phyloP scores from a whole-genome alignment of 2,113 vertebrate species.

The Pionites leucogaster region DNA sequence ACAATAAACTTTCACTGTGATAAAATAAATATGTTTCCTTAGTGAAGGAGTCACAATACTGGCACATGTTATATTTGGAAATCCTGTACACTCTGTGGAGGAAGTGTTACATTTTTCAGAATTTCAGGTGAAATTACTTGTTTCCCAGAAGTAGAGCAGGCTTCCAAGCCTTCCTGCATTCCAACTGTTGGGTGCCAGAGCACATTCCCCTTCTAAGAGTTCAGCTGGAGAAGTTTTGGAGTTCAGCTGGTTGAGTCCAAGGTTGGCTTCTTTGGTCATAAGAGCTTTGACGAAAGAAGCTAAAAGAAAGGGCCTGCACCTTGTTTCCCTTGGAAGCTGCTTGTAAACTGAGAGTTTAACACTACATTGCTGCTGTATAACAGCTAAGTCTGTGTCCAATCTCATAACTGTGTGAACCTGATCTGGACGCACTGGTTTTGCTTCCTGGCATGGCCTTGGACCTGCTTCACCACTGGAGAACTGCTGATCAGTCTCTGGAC shows the following conservation, averaged over 20 bases:
- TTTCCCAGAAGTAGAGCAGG: not conserved
- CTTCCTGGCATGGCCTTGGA: not conserved
- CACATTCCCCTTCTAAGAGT: accelerated
- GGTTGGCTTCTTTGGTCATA: not conserved
- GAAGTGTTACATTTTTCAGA: not conserved
- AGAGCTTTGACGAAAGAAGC: not conserved
- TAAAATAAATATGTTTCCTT: not conserved
- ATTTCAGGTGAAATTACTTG: not conserved
- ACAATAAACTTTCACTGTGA: not conserved
- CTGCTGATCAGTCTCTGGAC: not conserved
- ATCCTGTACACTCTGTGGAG: not conserved
- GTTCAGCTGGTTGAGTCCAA: not conserved
- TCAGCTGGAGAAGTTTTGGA: not conserved
- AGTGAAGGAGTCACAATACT: not conserved
- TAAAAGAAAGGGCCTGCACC: not conserved
- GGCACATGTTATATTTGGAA: not conserved
- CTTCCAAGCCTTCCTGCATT: not conserved
- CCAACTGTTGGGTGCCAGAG: not conserved
- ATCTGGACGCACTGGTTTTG: not conserved
- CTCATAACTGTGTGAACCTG: accelerated
- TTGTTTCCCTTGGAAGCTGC: not conserved
- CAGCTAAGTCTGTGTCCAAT: not conserved
- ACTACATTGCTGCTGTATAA: accelerated
- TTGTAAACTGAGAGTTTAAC: not conserved
- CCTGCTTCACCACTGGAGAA: accelerated